phyloP scores from a whole-genome alignment of 2,113 vertebrate genomes.

The Strix uralensis region DNA sequence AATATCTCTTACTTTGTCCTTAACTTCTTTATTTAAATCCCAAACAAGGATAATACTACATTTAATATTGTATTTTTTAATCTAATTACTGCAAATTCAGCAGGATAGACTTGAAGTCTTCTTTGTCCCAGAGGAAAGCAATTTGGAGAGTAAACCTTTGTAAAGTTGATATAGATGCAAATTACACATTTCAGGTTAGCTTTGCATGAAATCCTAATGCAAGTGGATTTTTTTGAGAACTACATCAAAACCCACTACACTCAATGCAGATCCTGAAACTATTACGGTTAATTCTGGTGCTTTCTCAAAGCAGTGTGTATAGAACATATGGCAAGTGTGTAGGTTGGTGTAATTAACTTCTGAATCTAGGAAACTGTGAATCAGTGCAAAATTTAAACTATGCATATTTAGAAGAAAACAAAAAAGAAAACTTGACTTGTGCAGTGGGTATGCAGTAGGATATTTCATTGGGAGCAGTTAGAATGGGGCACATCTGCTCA shows the following conservation, averaged over 20 bases:
- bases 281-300: neutral
- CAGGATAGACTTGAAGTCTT: neutral
- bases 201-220: neutral
- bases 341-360: neutral
- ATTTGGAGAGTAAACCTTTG: neutral
- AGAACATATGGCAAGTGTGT: neutral
- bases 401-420: neutral
- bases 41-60: neutral
- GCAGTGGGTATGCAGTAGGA: neutral
- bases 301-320: neutral
- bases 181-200: neutral
- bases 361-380: neutral
- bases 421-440: neutral
- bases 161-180: neutral
- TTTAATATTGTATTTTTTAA: neutral
- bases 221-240: neutral
- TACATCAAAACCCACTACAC: neutral
- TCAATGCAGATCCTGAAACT: neutral
- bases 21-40: neutral
- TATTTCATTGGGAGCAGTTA: neutral
- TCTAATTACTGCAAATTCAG: neutral
- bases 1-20: neutral
- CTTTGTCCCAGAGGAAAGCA: neutral
- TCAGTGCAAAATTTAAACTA: neutral
- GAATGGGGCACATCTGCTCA: neutral